Evolutionary conservation across 2,797 vertebrate species (phyloP), one percentile per base, ranked within the genome.

Genomic region (Lophotriccus pileatus): DNA sequence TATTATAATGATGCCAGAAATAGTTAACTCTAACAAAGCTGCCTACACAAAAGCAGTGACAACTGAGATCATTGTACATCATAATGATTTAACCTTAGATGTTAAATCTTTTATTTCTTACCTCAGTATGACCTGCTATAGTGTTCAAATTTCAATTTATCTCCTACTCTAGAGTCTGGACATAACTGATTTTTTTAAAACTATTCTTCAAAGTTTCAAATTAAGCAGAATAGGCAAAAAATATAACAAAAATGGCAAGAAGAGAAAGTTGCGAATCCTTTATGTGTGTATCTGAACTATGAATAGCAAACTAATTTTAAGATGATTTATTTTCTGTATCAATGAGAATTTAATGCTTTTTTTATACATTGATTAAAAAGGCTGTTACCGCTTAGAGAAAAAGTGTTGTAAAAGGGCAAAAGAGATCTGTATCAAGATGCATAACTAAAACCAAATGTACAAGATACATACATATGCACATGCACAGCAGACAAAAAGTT

Each of bases 1-100:
- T 98, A 98, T 97, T 98, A 98, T 98, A 98, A 98, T 95, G 98
- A 98, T 98, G 98, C 16, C 67, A 91, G 82, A 92, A 97, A 95
- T 3, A 95, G 84, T 92, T 96, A 95, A 97, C 36, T 36, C 82
- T 85, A 95, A 95, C 69, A 93, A 91, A 94, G 83, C 73, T 89
- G 72, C 73, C 85, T 85, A 75, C 46, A 93, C 73, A 94, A 95
- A 85, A 84, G 73, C 78, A 85, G 34, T 47, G 81, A 74, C 75
- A 93, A 70, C 73, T 83, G 87, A 97, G 87, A 92, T 66, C 89
- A 66, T 18, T 59, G 39, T 59, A 89, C 23, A 43, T 88, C 63
- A 63, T 36, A 55, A 86, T 66, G 63, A 94, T 91, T 94, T 76
- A 94, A 92, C 43, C n/a, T 86, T 50, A 85, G 39, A 74, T 75